These are phyloP conservation scores for Ormyrus rosae DNA, from an alignment of 2,888 invertebrate species.

Conservation along the genomic window DNA sequence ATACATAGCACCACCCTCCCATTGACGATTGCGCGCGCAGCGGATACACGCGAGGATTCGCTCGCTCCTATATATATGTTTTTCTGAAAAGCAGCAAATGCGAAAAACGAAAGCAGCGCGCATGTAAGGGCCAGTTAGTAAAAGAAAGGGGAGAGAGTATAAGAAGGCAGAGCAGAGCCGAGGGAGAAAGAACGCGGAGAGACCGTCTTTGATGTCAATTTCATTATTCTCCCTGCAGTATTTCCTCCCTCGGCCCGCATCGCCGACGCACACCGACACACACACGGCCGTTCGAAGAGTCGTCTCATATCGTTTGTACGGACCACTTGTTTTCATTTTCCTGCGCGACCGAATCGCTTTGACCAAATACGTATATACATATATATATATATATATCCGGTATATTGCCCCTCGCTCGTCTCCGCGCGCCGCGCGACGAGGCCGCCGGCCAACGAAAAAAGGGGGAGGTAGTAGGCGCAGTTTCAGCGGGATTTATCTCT, in stretches of 20 bases:
- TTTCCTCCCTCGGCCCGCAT: constrained; percentile 5
- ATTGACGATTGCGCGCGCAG: too few species aligned
- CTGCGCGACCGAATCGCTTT: constrained; percentile 44
- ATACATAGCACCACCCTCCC: too few species aligned
- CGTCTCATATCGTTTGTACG: constrained; percentile 59
- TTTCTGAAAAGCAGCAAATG: too few species aligned
- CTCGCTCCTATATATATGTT: too few species aligned
- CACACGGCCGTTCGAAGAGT: neutral
- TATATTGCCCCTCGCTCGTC: neutral
- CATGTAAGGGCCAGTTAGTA: neutral
- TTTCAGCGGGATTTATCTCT: constrained; percentile 40
- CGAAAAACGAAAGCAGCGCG: neutral
- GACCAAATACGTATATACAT: constrained; percentile 35
- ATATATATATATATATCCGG: neutral
- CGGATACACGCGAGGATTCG: too few species aligned
- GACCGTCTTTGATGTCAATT: constrained; percentile 43
- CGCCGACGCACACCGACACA: neutral
- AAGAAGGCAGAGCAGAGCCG: neutral
- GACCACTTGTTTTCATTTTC: constrained; percentile 59
- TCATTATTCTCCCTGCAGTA: constrained; percentile 19
- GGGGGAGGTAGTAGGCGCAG: neutral
- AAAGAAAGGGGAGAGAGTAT: neutral
- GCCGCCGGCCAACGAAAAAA: constrained; percentile 4
- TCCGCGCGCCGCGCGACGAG: neutral
- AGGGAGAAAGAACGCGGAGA: neutral